Evolutionary conservation across 2,113 vertebrate genomes (phyloP), one percentile per base, ranked within the genome.

Genomic region (Oncorhynchus gorbuscha): DNA sequence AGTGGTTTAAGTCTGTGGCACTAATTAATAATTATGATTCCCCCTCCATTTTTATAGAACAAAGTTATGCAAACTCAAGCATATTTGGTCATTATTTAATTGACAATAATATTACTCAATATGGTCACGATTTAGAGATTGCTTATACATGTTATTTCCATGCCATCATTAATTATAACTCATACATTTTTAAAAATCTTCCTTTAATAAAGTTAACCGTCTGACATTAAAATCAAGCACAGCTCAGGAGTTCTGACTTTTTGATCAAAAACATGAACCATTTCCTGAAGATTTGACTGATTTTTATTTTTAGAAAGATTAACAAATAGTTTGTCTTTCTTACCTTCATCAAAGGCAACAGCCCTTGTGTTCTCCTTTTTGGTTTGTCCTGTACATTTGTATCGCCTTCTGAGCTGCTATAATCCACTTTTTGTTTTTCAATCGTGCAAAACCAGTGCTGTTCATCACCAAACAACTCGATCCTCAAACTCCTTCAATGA

Each of bases 341-440:
- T 87, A 89, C 89, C 85, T 82, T 59, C 68, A 81, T 45, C 13
- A 67, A 69, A 49, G 5, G 5, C 67, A 18, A 65, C 20, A 0
- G 35, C 62, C 59, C 20, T 76, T 14, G 32, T 45, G 16, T 30
- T 16, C 5, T 30, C n/a, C 16, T 68, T 45, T 69, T 28, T 28
- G 9, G 68, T 74, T 81, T 39, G 76, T 80, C 69, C 65, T 62
- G 65, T 77, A 4, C 4, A n/a, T 39, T 49, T 9, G n/a, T 58
- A 64, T 49, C 18, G 11, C 62, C 75, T 71, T 48, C 69, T 61
- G 69, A 68, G 61, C n/a, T 11, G 7, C 71, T 64, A 7, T n/a
- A 6, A 6, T 84, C 35, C 69, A 69, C 28, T 3, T n/a, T 48
- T 79, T 48, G 78, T 74, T 28, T 35, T 1, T 67, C 4, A 9